These are phyloP conservation scores for Cephus rjabovi DNA, from an alignment of 2,888 invertebrate genomes.

Conservation along the genomic window DNA sequence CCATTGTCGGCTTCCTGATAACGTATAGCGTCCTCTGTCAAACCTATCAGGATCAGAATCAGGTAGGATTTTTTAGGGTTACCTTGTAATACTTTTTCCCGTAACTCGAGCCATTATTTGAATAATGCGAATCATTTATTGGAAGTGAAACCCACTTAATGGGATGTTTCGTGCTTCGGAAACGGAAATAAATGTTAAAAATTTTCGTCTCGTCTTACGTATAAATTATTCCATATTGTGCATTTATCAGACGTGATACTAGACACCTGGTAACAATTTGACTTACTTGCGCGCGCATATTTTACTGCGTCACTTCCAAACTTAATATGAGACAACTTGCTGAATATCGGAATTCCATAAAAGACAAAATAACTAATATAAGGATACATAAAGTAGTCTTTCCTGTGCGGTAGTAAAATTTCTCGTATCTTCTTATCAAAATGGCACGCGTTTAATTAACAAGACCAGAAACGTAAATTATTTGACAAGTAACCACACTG, in stretches of 20 bases:
- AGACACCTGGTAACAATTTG: neutral
- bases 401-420: neutral
- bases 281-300: neutral
- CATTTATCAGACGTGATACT: neutral
- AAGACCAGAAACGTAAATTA: neutral
- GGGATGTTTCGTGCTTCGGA: neutral
- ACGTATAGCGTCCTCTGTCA: neutral
- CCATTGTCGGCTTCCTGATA: neutral
- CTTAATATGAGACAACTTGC: neutral
- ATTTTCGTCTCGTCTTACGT: neutral
- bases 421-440: neutral
- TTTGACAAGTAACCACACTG: neutral
- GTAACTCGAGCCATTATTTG: neutral
- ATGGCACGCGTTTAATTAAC: neutral
- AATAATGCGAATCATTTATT: too few species aligned
- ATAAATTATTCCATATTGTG: neutral
- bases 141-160: neutral
- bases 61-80: neutral
- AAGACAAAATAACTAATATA: neutral
- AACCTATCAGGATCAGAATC: neutral
- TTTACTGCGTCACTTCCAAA: neutral
- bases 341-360: neutral
- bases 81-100: neutral
- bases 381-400: neutral
- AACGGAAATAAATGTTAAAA: neutral